Conservation (phyloP, 2,113 vertebrate species). For the Hippolais icterina region DNA sequence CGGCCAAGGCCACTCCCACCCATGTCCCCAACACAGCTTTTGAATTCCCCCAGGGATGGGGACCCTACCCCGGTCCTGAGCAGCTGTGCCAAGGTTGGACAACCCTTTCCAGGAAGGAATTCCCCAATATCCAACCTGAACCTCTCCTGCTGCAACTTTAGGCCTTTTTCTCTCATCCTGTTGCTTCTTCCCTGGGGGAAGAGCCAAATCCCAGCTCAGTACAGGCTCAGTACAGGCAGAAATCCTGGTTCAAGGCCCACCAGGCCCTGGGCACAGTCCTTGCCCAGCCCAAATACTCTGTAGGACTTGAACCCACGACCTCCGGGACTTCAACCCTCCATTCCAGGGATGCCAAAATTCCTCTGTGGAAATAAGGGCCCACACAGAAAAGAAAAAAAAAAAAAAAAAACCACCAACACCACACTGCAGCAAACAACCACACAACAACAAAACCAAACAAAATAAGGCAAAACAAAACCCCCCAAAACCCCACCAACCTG, state of each 20-base stretch:
- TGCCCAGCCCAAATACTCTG: rapidly evolving
- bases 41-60: neutral
- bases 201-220: rapidly evolving
- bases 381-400: no score
- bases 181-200: neutral
- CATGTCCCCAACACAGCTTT: rapidly evolving
- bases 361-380: neutral
- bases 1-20: rapidly evolving
- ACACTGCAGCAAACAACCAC: no score
- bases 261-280: no score
- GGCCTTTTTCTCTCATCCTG: neutral
- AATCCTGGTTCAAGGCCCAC: neutral
- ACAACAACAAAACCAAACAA: no score
- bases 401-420: no score
- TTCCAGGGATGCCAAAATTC: rapidly evolving
- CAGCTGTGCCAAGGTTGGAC: neutral
- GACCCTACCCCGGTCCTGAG: no score
- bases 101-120: neutral
- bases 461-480: no score
- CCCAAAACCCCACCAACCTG: neutral
- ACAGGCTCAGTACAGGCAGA: neutral
- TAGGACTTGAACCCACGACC: rapidly evolving
- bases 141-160: neutral
- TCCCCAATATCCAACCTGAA: no score
- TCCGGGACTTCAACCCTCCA: rapidly evolving